Percentiles rank a stretch among this genome's conserved stretches.
These are phyloP conservation scores for Hypsopygia costalis DNA, from an alignment of 2,888 invertebrate genomes.

Conservation along the genomic window DNA sequence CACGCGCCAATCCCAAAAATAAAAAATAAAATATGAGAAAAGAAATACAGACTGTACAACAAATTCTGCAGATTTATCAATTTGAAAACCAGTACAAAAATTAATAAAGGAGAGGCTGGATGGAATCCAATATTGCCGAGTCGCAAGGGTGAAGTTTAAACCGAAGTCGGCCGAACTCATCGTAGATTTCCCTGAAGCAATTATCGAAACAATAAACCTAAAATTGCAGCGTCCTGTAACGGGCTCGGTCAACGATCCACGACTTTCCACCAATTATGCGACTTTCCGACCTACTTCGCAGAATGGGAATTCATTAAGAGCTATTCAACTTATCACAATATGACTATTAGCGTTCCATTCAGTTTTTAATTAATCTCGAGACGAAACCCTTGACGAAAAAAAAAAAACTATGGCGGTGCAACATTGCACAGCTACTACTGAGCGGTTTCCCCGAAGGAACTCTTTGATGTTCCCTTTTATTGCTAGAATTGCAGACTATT, in stretches of 20 bases:
- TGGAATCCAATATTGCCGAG: constrained; percentile 34
- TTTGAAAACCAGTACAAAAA: constrained; percentile 14
- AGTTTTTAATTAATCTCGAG: constrained; percentile 63
- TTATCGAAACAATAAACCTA: constrained; percentile 76
- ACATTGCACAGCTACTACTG: constrained; percentile 33
- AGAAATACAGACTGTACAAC: too few relatives aligned
- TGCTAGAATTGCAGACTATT: constrained; percentile 52
- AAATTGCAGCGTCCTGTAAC: constrained; percentile 63
- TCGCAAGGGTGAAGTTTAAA: constrained; percentile 42
- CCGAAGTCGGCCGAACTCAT: constrained; percentile 40
- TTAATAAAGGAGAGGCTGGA: constrained; percentile 16
- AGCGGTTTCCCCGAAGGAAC: constrained; percentile 47
- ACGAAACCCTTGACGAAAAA: constrained; percentile 23
- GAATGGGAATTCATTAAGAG: constrained; percentile 73
- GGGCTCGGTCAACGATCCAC: constrained; percentile 60
- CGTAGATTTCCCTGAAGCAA: constrained; percentile 62
- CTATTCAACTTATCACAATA: constrained; percentile 74
- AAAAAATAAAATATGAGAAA: too few relatives aligned
- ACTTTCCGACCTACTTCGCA: constrained; percentile 66
- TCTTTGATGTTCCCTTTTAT: constrained; percentile 65
- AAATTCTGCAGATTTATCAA: not conserved
- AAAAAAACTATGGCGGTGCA: constrained; percentile 23
- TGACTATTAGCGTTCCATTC: constrained; percentile 63
- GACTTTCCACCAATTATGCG: constrained; percentile 64
- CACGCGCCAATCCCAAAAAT: too few relatives aligned